Evolutionary conservation across 2,113 vertebrate species (phyloP).

Genomic region (Diadophis punctatus): DNA sequence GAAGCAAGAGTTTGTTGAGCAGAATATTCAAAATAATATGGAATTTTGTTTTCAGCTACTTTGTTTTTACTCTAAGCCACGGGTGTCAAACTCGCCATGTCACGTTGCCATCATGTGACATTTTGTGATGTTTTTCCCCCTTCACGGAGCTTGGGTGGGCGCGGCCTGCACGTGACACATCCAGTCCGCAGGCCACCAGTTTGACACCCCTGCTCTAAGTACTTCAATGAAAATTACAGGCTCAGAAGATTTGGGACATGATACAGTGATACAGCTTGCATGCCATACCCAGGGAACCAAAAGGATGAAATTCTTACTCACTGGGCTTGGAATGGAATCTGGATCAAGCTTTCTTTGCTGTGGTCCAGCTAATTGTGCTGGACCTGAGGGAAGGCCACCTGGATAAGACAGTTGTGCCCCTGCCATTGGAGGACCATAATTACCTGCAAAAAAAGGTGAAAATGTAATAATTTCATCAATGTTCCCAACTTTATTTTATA

Average conservation of each 20-base stretch:
- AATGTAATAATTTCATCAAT: neutral
- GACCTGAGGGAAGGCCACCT: conserved; percentile 72
- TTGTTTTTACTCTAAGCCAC: neutral
- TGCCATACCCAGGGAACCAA: neutral
- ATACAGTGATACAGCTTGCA: neutral
- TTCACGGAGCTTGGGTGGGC: too few species aligned
- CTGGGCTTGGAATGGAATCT: conserved; percentile 88
- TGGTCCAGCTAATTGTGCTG: conserved; percentile 77
- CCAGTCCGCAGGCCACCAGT: too few species aligned
- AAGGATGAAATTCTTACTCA: conserved; percentile 65
- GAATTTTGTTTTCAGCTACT: neutral
- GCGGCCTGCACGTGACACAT: too few species aligned
- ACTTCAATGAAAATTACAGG: neutral
- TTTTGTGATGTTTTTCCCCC: too few species aligned
- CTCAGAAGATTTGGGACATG: neutral
- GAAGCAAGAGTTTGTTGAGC: neutral
- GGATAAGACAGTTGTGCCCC: conserved; percentile 78
- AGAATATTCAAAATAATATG: neutral
- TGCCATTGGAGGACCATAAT: conserved; percentile 78
- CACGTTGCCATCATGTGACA: too few species aligned
- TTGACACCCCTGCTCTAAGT: neutral
- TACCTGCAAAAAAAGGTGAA: conserved; percentile 59
- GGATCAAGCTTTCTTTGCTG: conserved; percentile 88
- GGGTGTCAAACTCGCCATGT: too few species aligned
- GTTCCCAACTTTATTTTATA: neutral